Conservation (phyloP, 2,113 vertebrate genomes). For the Scophthalmus maximus region DNA sequence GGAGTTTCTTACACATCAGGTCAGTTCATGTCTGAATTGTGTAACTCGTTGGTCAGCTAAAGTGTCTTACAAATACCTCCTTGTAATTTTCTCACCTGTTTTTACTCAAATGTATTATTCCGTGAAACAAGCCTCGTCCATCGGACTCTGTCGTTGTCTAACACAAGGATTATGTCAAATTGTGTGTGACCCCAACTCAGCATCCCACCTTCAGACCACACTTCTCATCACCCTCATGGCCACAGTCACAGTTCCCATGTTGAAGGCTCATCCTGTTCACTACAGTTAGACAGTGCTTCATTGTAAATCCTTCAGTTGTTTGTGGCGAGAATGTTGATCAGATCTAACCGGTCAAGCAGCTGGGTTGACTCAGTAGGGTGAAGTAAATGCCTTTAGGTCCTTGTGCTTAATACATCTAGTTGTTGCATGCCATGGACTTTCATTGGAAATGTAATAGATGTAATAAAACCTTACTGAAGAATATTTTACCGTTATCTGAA, state of each 20-base stretch:
- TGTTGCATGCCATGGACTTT: neutral
- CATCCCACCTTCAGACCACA: too few species aligned
- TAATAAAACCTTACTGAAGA: neutral
- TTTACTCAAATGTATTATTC: too few species aligned
- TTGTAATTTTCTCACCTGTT: too few species aligned
- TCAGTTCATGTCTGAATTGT: neutral
- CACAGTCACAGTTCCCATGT: too few species aligned
- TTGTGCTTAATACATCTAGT: too few species aligned
- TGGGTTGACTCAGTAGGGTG: conserved; percentile 33
- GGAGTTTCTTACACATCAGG: neutral
- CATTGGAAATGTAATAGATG: neutral
- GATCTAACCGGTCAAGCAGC: conserved; percentile 40
- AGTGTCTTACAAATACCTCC: too few species aligned
- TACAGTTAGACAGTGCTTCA: conserved; percentile 45
- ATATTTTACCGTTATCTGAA: conserved; percentile 6
- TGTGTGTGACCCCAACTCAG: too few species aligned
- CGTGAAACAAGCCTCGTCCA: too few species aligned
- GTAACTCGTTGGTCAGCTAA: too few species aligned
- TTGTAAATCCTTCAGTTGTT: conserved; percentile 47
- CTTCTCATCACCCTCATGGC: too few species aligned
- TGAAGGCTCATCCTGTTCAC: conserved; percentile 18
- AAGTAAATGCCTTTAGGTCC: conserved; percentile 35
- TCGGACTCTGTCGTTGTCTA: too few species aligned
- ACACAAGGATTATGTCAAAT: too few species aligned
- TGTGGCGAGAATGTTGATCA: conserved; percentile 35